Conservation (phyloP, 2,888 invertebrate species). For the Drosophila austrosaltans region DNA sequence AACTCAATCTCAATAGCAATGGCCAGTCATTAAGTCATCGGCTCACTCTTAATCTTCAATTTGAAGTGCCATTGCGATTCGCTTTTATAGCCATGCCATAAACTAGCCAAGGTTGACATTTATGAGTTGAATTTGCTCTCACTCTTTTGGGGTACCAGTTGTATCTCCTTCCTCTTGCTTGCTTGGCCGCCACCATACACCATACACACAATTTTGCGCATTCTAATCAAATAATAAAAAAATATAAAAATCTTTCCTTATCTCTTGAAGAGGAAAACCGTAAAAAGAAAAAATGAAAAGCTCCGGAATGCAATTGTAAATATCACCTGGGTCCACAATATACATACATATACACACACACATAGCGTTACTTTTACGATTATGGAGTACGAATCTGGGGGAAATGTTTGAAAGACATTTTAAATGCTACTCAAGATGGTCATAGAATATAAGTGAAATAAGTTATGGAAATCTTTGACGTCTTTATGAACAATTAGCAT, state of each 20-base stretch:
- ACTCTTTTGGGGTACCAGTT: background rate
- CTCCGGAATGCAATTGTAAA: conserved; percentile 5
- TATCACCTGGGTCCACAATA: background rate
- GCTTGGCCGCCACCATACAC: background rate
- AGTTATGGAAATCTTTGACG: conserved; percentile 9
- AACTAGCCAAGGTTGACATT: conserved; percentile 38
- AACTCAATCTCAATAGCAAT: background rate
- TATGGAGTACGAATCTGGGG: conserved; percentile 3
- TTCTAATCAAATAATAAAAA: conserved; percentile 12
- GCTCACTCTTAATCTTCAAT: conserved; percentile 34
- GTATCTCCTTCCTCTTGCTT: background rate
- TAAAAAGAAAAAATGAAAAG: background rate
- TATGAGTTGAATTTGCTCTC: conserved; percentile 10
- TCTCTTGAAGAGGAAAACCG: background rate
- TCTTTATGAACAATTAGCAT: background rate
- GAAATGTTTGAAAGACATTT: conserved; percentile 1
- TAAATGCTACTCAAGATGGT: conserved; percentile 1
- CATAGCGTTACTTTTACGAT: conserved; percentile 9
- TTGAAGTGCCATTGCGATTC: conserved; percentile 22
- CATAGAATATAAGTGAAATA: background rate
- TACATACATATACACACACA: background rate
- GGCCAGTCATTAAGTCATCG: conserved; percentile 49
- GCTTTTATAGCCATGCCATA: conserved; percentile 46
- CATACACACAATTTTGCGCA: background rate
- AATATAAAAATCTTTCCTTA: conserved; percentile 14